Conservation (phyloP, 1,140 invertebrate species). For the Melitaea cinxia region DNA sequence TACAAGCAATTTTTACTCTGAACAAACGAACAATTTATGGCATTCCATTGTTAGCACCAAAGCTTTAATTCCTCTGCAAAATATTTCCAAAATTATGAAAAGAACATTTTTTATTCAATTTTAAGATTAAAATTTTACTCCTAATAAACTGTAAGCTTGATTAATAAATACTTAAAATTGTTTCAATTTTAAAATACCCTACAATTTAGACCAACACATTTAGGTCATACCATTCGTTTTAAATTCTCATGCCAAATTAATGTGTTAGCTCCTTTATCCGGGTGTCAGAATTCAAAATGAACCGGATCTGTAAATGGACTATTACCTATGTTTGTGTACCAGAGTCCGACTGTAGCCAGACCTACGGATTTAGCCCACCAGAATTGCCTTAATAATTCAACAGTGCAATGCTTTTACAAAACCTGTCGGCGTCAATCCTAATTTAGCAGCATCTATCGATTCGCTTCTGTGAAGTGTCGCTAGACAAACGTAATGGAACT, state of each 20-base stretch:
- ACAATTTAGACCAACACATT: constrained; percentile 1
- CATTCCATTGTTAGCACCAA: background rate
- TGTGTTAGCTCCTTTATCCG: constrained; percentile 61
- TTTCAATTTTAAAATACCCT: background rate
- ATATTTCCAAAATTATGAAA: background rate
- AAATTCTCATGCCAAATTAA: constrained; percentile 40
- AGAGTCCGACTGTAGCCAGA: constrained; percentile 43
- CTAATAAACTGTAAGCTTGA: too few species aligned
- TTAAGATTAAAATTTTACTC: background rate
- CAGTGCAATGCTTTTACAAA: constrained; percentile 81
- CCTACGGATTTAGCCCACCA: constrained; percentile 75
- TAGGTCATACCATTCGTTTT: constrained; percentile 26
- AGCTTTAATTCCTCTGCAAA: background rate
- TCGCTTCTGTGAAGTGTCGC: constrained; percentile 73
- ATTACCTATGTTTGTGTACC: constrained; percentile 59
- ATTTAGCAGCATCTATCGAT: constrained; percentile 74
- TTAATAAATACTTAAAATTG: background rate
- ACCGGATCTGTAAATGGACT: constrained; percentile 65
- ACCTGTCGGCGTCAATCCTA: constrained; percentile 79
- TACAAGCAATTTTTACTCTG: background rate
- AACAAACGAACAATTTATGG: background rate
- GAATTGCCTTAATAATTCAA: constrained; percentile 80
- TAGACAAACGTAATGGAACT: constrained; percentile 78
- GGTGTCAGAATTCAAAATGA: constrained; percentile 78
- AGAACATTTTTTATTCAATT: background rate